A percentile compares a stretch with the other conserved stretches of the same genome.
Evolutionary conservation across 2,113 vertebrate genomes (phyloP).

Genomic region (Caloenas nicobarica): DNA sequence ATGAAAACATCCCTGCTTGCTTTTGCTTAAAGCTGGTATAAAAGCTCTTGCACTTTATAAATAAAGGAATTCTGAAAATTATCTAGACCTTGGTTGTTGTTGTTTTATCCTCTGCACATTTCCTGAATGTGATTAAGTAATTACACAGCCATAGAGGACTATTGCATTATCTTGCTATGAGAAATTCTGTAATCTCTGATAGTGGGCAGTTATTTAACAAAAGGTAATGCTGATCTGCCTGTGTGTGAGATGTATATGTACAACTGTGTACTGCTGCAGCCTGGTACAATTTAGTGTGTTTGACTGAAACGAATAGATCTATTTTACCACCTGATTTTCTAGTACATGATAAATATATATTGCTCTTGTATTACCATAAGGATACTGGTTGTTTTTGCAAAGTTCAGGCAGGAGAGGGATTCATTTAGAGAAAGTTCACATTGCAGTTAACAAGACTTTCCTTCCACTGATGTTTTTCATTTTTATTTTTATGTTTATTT

Average conservation of each 20-base stretch:
- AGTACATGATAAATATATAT: background rate
- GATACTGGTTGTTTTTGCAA: background rate
- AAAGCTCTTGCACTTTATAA: background rate
- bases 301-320: background rate
- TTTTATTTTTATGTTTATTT: constrained; percentile 35
- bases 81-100: background rate
- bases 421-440: background rate
- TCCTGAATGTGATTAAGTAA: background rate
- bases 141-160: background rate
- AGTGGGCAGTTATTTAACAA: background rate
- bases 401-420: background rate
- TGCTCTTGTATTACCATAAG: background rate
- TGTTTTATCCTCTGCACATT: background rate
- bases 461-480: background rate
- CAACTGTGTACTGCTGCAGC: background rate
- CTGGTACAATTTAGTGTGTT: background rate
- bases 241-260: background rate
- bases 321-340: background rate
- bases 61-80: background rate
- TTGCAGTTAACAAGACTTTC: background rate
- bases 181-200: background rate
- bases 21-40: background rate
- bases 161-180: background rate
- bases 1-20: background rate
- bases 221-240: background rate